A percentile compares a stretch with the other conserved stretches of the same genome.
Evolutionary conservation across 1,140 invertebrate species (phyloP).

Genomic region (Tyrophagus putrescentiae): DNA sequence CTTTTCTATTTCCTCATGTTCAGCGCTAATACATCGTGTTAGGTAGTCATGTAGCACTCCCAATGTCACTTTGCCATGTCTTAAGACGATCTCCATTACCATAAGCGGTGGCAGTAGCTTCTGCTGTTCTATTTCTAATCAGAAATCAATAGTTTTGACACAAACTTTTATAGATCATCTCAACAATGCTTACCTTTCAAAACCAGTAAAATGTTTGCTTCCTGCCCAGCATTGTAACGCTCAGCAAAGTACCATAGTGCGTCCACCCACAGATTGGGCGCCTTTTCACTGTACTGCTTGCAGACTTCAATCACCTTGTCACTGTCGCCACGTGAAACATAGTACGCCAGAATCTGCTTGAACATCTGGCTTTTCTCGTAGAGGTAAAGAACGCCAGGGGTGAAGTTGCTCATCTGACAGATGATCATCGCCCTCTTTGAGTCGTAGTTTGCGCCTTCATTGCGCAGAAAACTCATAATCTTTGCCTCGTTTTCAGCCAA

Average conservation of each 20-base stretch:
- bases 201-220: conserved; percentile 33
- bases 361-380: conserved; percentile 79
- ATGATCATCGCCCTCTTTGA: conserved; percentile 69
- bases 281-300: conserved; percentile 51
- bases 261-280: conserved; percentile 71
- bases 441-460: conserved; percentile 56
- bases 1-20: conserved; percentile 55
- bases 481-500: conserved; percentile 28
- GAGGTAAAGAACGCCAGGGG: conserved; percentile 59
- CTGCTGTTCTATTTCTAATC: conserved; percentile 51
- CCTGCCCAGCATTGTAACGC: conserved; percentile 42
- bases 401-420: conserved; percentile 70
- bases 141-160: too few relatives aligned
- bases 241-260: conserved; percentile 59
- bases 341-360: conserved; percentile 54
- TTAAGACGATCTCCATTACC: conserved; percentile 66
- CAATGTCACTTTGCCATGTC: conserved; percentile 45
- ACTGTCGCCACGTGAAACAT: conserved; percentile 53
- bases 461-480: conserved; percentile 55
- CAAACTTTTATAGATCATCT: conserved; percentile 4
- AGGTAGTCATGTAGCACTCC: conserved; percentile 59
- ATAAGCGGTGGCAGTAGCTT: conserved; percentile 64
- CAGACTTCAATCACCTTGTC: conserved; percentile 57
- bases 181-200: neutral
- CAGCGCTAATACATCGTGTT: conserved; percentile 52